A percentile compares a stretch with the other conserved stretches of the same genome.
Evolutionary conservation across 2,113 vertebrate genomes (phyloP).

Genomic region (Fregata magnificens): DNA sequence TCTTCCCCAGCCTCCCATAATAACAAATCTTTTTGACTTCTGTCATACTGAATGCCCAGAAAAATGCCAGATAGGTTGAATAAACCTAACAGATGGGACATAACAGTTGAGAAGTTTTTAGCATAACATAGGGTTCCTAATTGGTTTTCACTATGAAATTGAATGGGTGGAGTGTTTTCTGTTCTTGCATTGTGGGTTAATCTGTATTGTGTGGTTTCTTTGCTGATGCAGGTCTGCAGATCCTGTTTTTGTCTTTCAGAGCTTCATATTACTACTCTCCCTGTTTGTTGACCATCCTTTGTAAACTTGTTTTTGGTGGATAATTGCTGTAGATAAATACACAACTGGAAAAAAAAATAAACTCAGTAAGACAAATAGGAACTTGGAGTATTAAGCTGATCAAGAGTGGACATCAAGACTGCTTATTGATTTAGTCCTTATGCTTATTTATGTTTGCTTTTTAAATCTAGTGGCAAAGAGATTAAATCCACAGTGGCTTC

Average conservation of each 20-base stretch:
- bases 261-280: background rate
- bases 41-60: background rate
- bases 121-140: fast-evolving
- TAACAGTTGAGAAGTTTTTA: background rate
- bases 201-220: background rate
- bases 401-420: background rate
- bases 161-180: background rate
- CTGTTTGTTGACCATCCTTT: background rate
- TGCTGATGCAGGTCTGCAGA: background rate
- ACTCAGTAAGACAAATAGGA: background rate
- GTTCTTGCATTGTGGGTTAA: background rate
- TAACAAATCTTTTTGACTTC: background rate
- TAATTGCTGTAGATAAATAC: background rate
- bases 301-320: background rate
- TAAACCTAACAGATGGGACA: background rate
- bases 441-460: background rate
- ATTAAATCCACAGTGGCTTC: background rate
- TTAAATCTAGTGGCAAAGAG: background rate
- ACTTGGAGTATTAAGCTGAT: background rate
- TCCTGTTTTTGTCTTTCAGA: background rate
- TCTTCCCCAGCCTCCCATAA: background rate
- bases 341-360: background rate
- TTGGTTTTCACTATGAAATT: background rate
- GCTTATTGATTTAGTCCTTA: background rate
- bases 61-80: background rate